These are phyloP conservation scores for Bubalus kerabau DNA, from an alignment of 2,113 vertebrate species.

Conservation along the genomic window DNA sequence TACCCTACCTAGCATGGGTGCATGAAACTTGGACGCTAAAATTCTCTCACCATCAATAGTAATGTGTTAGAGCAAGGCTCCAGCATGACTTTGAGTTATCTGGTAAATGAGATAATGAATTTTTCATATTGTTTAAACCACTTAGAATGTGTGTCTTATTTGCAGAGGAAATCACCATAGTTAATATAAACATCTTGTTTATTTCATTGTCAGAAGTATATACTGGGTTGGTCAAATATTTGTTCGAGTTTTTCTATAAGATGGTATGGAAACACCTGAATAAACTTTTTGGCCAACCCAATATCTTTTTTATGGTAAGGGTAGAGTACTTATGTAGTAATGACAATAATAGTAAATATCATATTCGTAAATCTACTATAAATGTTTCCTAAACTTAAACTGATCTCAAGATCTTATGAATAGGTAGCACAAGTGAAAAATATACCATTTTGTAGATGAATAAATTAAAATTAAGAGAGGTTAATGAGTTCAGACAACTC, in stretches of 20 bases:
- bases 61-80: neutral
- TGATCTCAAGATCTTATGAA: neutral
- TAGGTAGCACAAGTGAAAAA: neutral
- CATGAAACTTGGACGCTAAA: neutral
- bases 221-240: neutral
- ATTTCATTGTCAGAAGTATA: neutral
- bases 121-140: neutral
- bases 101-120: neutral
- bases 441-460: neutral
- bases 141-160: neutral
- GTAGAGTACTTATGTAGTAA: neutral
- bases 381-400: neutral
- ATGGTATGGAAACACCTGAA: neutral
- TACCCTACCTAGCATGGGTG: neutral
- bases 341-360: neutral
- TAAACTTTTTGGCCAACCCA: neutral
- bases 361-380: neutral
- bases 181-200: neutral
- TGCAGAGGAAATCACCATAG: neutral
- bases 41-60: neutral
- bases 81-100: neutral
- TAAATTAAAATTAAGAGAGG: neutral
- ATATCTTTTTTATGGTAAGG: neutral
- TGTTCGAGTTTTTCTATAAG: neutral
- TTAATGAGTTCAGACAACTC: neutral